Base-by-base conservation (phyloP, 2,888 invertebrate species). In the Hypercompe scribonia region DNA sequence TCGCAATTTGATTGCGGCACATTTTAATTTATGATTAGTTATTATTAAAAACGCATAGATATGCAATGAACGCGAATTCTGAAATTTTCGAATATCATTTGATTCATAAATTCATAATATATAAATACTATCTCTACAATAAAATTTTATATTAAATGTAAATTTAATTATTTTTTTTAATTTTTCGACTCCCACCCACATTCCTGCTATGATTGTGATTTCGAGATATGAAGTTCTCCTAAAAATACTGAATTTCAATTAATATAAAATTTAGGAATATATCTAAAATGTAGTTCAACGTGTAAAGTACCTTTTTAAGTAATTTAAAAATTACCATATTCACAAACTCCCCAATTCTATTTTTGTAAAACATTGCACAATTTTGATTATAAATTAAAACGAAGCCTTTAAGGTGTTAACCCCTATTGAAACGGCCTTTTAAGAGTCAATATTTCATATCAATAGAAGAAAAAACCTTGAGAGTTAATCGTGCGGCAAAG, bases 401-500 rank as follows among this genome's bases (percentile, higher is more conserved):
- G 5, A 15, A 7, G 36, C 58, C 39, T 24, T 70, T 70, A 63
- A 0, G 24, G 24, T 69, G 31, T 33, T 28, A 69, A 63, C 63
- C 42, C 63, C 42, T 46, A 70, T 63, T 46, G 24, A 46, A 65
- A 73, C n/a, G 21, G 31, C 46, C 34, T 31, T 72, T 73, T 33
- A 13, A 73, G 64, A 34, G 68, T 76, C 65, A 79, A 79, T 81
- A 78, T 81, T 78, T 75, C n/a, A 68, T 61, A 58, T 71, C 67
- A 69, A 70, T 68, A 68, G 7, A 66, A 69, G 46, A 36, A 68
- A 67, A 73, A 74, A 61, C 58, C 72, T 71, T 64, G 78, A 81
- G 80, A 76, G 75, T 70, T 78, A 79, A 81, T 82, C 76, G 75
- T 63, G 31, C 73, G 65, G 39, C 72, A 82, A 86, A 81, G 74